phyloP scores from a whole-genome alignment of 1,140 invertebrate species.

The Glossosoma conforme region DNA sequence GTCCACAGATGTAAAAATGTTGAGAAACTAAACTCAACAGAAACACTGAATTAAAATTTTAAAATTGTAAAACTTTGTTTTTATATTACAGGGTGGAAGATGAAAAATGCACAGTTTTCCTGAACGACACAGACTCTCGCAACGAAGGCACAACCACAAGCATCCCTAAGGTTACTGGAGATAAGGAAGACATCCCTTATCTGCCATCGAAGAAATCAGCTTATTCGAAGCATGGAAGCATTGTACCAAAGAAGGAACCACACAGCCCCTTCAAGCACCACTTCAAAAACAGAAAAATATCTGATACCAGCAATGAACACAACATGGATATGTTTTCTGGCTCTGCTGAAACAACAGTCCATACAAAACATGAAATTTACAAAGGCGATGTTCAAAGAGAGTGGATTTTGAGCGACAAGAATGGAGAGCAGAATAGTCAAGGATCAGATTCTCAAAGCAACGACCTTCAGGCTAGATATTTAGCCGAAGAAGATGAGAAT shows the following conservation, averaged over 20 bases:
- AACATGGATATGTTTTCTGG: conserved; percentile 8
- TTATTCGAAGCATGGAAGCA: conserved; percentile 14
- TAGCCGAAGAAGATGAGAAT: conserved; percentile 6
- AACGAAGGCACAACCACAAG: conserved; percentile 1
- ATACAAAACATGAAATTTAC: conserved; percentile 4
- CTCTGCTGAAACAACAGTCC: neutral
- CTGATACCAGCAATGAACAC: conserved; percentile 3
- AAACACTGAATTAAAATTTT: too few species aligned
- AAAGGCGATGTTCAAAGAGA: conserved; percentile 17
- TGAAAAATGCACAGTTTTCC: conserved; percentile 26
- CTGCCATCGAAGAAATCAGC: too few species aligned
- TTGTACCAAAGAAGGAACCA: conserved; percentile 23
- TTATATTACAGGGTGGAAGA: conserved; percentile 22
- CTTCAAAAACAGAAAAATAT: conserved; percentile 1
- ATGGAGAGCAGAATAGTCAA: conserved; percentile 12
- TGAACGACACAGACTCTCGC: conserved; percentile 25
- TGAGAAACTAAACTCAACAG: too few species aligned
- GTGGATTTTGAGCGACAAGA: conserved; percentile 27
- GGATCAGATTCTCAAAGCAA: conserved; percentile 25
- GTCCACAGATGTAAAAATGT: conserved; percentile 3
- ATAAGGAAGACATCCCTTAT: too few species aligned
- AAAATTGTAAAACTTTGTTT: conserved; percentile 4
- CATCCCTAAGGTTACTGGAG: too few species aligned
- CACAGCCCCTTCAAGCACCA: conserved; percentile 5
- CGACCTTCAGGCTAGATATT: neutral